These are phyloP conservation scores for Liopterus haemorrhoidalis DNA, from an alignment of 2,888 invertebrate genomes.

Conservation along the genomic window DNA sequence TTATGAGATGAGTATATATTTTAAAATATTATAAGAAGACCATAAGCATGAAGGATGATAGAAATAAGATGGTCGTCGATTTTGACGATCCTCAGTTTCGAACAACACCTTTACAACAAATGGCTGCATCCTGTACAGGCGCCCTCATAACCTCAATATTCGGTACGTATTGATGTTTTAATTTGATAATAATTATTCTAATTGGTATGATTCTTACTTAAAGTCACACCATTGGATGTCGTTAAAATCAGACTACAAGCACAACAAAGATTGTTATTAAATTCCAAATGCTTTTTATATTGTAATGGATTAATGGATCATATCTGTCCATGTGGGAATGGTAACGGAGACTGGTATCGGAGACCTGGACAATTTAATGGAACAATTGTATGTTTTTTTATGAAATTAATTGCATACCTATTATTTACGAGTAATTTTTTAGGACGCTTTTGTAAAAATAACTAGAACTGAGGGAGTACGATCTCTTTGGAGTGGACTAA, in stretches of 20 bases:
- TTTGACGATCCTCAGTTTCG: conserved; percentile 69
- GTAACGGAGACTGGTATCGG: conserved; percentile 54
- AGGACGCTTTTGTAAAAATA: conserved; percentile 97
- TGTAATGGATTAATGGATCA: conserved; percentile 99
- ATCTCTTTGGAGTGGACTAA: conserved; percentile 94
- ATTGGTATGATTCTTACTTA: conserved; percentile 10
- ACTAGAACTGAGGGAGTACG: conserved; percentile 78
- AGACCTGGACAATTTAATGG: conserved; percentile 58
- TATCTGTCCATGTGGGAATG: conserved; percentile 72
- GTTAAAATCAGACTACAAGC: conserved; percentile 96
- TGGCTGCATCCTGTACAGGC: conserved; percentile 80
- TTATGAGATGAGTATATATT: background rate
- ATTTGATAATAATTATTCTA: conserved; percentile 11
- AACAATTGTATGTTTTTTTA: conserved; percentile 54
- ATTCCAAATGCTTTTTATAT: conserved; percentile 88
- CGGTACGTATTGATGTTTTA: conserved; percentile 53
- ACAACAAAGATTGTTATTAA: conserved; percentile 76
- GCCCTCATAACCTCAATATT: conserved; percentile 83
- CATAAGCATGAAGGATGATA: conserved; percentile 6
- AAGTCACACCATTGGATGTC: conserved; percentile 98
- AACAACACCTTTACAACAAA: conserved; percentile 75
- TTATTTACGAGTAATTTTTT: conserved; percentile 28
- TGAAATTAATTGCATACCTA: conserved; percentile 7
- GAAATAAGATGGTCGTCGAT: conserved; percentile 36
- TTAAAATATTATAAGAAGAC: background rate